Evolutionary conservation across 2,888 invertebrate genomes (phyloP).

Genomic region (Eupithecia pulchellata): DNA sequence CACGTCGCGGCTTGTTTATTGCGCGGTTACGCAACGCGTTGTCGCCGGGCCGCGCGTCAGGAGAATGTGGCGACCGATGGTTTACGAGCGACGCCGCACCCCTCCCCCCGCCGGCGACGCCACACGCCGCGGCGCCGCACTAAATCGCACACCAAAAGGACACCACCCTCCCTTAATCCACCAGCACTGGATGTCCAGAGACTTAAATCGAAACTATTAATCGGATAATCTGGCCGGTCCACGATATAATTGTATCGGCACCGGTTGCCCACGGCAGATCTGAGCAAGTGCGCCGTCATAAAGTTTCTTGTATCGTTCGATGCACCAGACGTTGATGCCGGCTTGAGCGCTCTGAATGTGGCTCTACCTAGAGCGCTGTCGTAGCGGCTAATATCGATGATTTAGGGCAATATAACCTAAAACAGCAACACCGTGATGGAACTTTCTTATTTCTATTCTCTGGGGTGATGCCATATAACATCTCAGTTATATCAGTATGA

Average conservation of each 20-base stretch:
- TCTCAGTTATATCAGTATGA: background rate
- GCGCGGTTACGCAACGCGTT: slow-evolving; percentile 85
- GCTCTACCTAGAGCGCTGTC: slow-evolving; percentile 65
- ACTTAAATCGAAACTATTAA: slow-evolving; percentile 82
- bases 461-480: slow-evolving; percentile 2
- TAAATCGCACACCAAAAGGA: slow-evolving; percentile 84
- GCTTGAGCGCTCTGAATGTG: slow-evolving; percentile 60
- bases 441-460: background rate
- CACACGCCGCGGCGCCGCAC: slow-evolving; percentile 84
- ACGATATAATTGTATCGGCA: slow-evolving; percentile 79
- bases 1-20: slow-evolving; percentile 78
- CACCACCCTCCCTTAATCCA: slow-evolving; percentile 81
- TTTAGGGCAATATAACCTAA: background rate
- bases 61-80: slow-evolving; percentile 84
- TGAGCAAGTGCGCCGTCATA: slow-evolving; percentile 83
- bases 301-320: slow-evolving; percentile 86
- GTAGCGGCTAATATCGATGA: background rate
- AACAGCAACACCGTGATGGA: slow-evolving; percentile 10
- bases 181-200: slow-evolving; percentile 71
- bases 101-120: slow-evolving; percentile 78
- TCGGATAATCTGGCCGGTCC: slow-evolving; percentile 81
- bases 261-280: slow-evolving; percentile 74
- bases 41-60: slow-evolving; percentile 85
- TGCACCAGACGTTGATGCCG: slow-evolving; percentile 84
- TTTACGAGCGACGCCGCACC: slow-evolving; percentile 81